phyloP scores from a whole-genome alignment of 2,888 invertebrate genomes.

The Meandrusa payeni region DNA sequence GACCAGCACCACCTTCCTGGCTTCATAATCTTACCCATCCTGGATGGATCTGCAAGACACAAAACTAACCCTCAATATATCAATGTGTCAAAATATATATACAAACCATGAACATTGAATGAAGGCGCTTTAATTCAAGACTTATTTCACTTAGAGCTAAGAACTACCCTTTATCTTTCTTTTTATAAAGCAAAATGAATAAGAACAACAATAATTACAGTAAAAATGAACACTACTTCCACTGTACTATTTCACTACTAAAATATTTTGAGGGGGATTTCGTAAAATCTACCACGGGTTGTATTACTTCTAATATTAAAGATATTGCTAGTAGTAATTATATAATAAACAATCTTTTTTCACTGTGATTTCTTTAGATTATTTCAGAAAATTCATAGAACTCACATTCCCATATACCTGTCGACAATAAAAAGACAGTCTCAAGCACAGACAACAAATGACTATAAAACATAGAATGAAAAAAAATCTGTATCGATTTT shows the following conservation, averaged over 20 bases:
- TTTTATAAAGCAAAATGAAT: background rate
- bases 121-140: conserved; percentile 3
- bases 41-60: conserved; percentile 77
- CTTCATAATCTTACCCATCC: conserved; percentile 99
- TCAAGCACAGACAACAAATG: conserved; percentile 18
- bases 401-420: conserved; percentile 73
- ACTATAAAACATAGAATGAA: conserved; percentile 8
- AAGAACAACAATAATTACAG: conserved; percentile 9
- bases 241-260: conserved; percentile 15
- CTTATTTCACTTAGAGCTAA: conserved; percentile 13
- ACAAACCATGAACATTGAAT: conserved; percentile 1
- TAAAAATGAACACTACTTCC: conserved; percentile 21
- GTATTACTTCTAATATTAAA: conserved; percentile 9
- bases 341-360: conserved; percentile 37
- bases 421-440: conserved; percentile 71
- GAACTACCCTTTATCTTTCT: background rate
- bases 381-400: conserved; percentile 54
- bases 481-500: background rate
- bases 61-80: conserved; percentile 70
- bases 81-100: conserved; percentile 33
- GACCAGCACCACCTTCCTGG: conserved; percentile 98
- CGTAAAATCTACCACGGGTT: conserved; percentile 21
- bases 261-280: conserved; percentile 24
- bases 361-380: conserved; percentile 64
- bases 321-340: conserved; percentile 41